Evolutionary conservation across 1,140 invertebrate genomes (phyloP).

Genomic region (Drosophila kepulauana): DNA sequence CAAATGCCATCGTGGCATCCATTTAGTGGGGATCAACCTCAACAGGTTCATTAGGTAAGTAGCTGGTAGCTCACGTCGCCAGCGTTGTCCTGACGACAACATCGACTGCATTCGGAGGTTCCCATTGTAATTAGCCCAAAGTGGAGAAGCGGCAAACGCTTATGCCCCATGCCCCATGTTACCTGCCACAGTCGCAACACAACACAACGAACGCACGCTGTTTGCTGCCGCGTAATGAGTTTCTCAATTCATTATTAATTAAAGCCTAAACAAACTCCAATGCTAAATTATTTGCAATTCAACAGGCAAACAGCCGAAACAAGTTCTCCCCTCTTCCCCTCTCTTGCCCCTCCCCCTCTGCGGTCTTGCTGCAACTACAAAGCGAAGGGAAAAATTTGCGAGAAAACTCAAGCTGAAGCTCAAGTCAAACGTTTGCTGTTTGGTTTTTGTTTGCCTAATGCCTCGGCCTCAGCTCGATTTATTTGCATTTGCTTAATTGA

Average conservation of each 20-base stretch:
- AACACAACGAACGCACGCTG: conserved; percentile 21
- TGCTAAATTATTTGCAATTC: conserved; percentile 80
- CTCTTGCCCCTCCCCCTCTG: not conserved
- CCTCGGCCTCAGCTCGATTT: conserved; percentile 69
- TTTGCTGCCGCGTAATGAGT: conserved; percentile 78
- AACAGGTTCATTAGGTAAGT: conserved; percentile 78
- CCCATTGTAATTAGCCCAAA: conserved; percentile 39
- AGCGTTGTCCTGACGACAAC: conserved; percentile 61
- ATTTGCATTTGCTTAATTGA: conserved; percentile 84
- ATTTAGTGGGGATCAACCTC: conserved; percentile 55
- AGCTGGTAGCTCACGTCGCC: no score
- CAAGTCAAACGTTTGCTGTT: conserved; percentile 40
- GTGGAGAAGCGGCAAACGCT: conserved; percentile 1
- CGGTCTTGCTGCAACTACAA: conserved; percentile 5
- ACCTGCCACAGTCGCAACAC: not conserved
- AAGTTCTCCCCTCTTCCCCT: not conserved
- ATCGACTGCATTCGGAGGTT: conserved; percentile 10
- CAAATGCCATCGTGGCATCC: conserved; percentile 41
- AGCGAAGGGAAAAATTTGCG: conserved; percentile 7
- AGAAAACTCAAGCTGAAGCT: conserved; percentile 14
- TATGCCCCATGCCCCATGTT: not conserved
- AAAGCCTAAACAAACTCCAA: conserved; percentile 78
- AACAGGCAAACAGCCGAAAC: conserved; percentile 56
- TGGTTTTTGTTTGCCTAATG: conserved; percentile 70
- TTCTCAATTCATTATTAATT: conserved; percentile 84